Conservation (phyloP, 2,797 vertebrate species). For the Rhinella marina region DNA sequence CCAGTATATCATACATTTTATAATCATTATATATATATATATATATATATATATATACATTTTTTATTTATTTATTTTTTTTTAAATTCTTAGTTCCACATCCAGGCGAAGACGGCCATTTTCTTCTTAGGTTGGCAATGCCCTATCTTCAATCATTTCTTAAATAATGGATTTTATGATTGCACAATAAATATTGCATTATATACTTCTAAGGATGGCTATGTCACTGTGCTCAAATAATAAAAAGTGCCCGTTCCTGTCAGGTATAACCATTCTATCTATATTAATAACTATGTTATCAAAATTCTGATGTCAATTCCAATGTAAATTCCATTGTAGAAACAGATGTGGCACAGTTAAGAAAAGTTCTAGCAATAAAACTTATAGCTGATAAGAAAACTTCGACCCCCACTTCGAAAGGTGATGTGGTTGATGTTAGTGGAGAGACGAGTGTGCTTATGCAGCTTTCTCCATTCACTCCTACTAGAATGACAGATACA, state of each 20-base stretch:
- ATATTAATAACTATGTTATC: not conserved
- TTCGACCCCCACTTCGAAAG: no score
- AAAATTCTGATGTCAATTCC: not conserved
- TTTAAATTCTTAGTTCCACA: not conserved
- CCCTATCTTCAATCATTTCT: not conserved
- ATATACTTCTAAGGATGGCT: no score
- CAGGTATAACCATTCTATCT: not conserved
- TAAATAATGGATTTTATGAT: not conserved
- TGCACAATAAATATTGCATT: not conserved
- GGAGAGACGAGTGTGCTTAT: no score
- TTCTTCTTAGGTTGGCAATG: not conserved
- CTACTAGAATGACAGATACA: no score
- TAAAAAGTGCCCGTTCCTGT: not conserved
- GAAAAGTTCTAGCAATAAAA: not conserved
- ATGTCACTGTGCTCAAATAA: not conserved
- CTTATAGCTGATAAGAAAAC: not conserved
- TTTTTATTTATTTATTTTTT: not conserved
- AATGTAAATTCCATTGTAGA: not conserved
- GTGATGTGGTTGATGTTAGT: no score
- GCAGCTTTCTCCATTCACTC: no score
- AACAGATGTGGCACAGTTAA: not conserved
- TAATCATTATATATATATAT: no score
- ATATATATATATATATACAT: no score
- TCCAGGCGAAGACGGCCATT: not conserved
- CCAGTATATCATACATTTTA: not conserved